Evolutionary conservation across 2,888 invertebrate genomes (phyloP), one percentile per base, ranked within the genome.

Genomic region (Sminthurinus aureus): DNA sequence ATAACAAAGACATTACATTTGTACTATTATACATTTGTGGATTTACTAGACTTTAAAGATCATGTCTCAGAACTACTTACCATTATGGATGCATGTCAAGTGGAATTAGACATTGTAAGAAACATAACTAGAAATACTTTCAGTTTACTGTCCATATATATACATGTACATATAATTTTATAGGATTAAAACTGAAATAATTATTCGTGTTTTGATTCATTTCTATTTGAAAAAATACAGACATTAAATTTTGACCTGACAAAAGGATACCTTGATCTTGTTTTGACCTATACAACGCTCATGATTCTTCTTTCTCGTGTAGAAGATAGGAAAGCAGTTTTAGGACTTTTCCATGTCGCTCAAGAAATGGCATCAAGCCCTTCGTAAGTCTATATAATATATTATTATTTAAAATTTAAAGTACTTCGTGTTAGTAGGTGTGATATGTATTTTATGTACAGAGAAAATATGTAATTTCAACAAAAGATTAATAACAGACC

Each of bases 21-120:
- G 11, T 99, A 99, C 90, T 99, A 99, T 90, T 98, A 98, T 90
- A 99, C 99, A 0, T 99, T 99, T 92, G 99, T 99, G 15, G 99
- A 99, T 92, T 93, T 99, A 73, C 92, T 99, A 82, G 99, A 99
- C 90, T 97, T 99, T 89, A 99, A 98, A 91, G 98, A 98, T 90
- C 95, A 96, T 92, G 96, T 97, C 0, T 95, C 95, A 90, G 97
- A 97, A 90, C 91, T 97, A 83, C 91, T 97, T 0, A 99, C 98
- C 15, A 96, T 96, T 24, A 97, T 99, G 94, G 98, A 99, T 91
- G 96, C 98, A 0, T 98, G 97, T 90, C 98, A 98, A 90, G 94
- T 99, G 66, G 95, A 96, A 89, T 91, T 99, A 89, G 98, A 99
- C 90, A 95, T 99, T 89, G 93, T 93, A 90, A 91, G 13, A 58